Evolutionary conservation across 2,797 vertebrate genomes (phyloP).

Genomic region (Poeciliopsis presidionis): DNA sequence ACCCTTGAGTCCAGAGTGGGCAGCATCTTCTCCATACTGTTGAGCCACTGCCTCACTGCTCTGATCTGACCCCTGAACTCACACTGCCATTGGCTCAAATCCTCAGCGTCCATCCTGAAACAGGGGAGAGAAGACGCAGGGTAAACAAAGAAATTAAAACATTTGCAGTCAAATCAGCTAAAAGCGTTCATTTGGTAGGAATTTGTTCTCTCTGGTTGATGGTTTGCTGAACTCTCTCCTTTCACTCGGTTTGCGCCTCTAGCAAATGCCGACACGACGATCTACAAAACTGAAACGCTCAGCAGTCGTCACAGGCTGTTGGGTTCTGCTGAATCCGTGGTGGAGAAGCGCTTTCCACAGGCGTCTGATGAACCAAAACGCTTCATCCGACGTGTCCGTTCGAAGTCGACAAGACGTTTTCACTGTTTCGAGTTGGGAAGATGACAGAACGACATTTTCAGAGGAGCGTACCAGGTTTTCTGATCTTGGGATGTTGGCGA

Average conservation of each 20-base stretch:
- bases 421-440: neutral
- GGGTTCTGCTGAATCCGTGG: slow-evolving; percentile 13
- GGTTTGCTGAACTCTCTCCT: slow-evolving; percentile 27
- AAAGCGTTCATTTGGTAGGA: slow-evolving; percentile 38
- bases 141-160: neutral
- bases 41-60: slow-evolving; percentile 85
- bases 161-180: neutral
- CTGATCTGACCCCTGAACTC: slow-evolving; percentile 84
- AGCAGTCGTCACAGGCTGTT: slow-evolving; percentile 24
- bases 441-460: neutral
- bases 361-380: neutral
- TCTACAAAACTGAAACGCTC: slow-evolving; percentile 41
- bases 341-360: neutral
- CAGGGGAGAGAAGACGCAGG: slow-evolving; percentile 2
- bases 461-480: slow-evolving; percentile 69
- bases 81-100: slow-evolving; percentile 74
- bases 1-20: slow-evolving; percentile 76
- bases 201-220: slow-evolving; percentile 31
- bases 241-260: slow-evolving; percentile 6
- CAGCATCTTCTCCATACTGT: slow-evolving; percentile 83
- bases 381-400: neutral
- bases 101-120: slow-evolving; percentile 64
- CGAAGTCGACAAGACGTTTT: neutral
- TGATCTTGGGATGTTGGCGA: slow-evolving; percentile 62
- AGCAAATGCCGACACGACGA: slow-evolving; percentile 12